Evolutionary conservation across 2,888 invertebrate species (phyloP).

Genomic region (Sympetrum striolatum): DNA sequence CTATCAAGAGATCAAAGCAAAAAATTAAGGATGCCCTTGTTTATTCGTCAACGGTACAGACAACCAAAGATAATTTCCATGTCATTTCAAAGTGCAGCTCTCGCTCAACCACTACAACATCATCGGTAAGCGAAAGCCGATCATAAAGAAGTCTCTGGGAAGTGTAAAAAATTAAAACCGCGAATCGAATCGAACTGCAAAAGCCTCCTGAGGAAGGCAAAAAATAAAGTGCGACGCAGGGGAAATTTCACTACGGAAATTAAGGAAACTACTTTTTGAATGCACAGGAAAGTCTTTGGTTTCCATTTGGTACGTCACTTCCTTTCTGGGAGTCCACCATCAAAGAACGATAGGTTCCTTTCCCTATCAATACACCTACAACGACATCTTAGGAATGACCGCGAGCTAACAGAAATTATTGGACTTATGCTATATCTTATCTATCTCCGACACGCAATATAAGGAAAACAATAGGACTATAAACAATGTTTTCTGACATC

Average conservation of each 20-base stretch:
- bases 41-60: not conserved
- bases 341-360: too few relatives aligned
- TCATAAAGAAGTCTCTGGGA: not conserved
- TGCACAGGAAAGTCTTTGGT: not conserved
- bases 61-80: not conserved
- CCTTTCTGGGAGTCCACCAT: not conserved
- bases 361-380: too few relatives aligned
- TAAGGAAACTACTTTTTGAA: not conserved
- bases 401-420: too few relatives aligned
- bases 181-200: not conserved
- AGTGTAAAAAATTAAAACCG: not conserved
- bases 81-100: not conserved
- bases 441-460: too few relatives aligned
- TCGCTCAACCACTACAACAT: not conserved
- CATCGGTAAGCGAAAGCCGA: not conserved
- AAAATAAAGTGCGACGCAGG: not conserved
- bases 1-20: not conserved
- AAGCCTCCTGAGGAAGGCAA: not conserved
- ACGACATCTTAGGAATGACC: too few relatives aligned
- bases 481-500: too few relatives aligned
- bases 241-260: not conserved
- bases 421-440: too few relatives aligned
- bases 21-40: not conserved
- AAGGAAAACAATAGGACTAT: too few relatives aligned
- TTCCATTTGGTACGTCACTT: not conserved